Percentiles rank a stretch among this genome's conserved stretches.
phyloP scores from a whole-genome alignment of 2,888 invertebrate genomes.

The Molanna angustata region DNA sequence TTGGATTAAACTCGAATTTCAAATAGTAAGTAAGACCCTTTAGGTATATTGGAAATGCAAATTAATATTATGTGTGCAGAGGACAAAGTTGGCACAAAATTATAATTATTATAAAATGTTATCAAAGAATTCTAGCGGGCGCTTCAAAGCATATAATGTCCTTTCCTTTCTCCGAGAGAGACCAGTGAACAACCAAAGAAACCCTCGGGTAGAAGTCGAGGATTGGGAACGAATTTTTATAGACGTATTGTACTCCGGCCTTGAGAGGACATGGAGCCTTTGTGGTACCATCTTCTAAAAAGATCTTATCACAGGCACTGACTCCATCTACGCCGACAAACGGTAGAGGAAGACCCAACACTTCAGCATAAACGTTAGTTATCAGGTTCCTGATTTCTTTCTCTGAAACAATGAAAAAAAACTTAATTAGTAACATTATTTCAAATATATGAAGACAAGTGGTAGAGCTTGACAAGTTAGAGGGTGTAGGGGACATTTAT shows the following conservation, averaged over 20 bases:
- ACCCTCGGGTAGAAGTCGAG: constrained; percentile 51
- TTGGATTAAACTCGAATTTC: too few relatives aligned
- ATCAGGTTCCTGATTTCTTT: constrained; percentile 52
- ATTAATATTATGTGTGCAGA: too few relatives aligned
- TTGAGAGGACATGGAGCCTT: constrained; percentile 66
- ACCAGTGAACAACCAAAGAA: constrained; percentile 63
- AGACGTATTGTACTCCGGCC: constrained; percentile 64
- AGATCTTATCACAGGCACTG: constrained; percentile 65
- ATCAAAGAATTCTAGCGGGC: constrained; percentile 58
- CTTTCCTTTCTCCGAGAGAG: constrained; percentile 47
- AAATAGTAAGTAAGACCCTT: too few relatives aligned
- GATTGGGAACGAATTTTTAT: constrained; percentile 63
- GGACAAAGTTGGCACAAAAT: too few relatives aligned
- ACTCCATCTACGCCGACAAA: constrained; percentile 74
- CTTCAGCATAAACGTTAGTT: constrained; percentile 61
- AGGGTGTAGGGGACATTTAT: too few relatives aligned
- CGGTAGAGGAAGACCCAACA: constrained; percentile 64
- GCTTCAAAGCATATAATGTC: constrained; percentile 66
- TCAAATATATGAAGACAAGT: too few relatives aligned
- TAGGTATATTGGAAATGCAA: too few relatives aligned
- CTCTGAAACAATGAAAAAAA: constrained; percentile 41
- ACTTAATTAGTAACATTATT: background rate
- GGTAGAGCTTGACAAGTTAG: too few relatives aligned
- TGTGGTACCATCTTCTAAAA: constrained; percentile 49
- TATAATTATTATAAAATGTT: too few relatives aligned